Evolutionary conservation across 1,140 invertebrate genomes (phyloP), one percentile per base, ranked within the genome.

Genomic region (Eumaeus atala): DNA sequence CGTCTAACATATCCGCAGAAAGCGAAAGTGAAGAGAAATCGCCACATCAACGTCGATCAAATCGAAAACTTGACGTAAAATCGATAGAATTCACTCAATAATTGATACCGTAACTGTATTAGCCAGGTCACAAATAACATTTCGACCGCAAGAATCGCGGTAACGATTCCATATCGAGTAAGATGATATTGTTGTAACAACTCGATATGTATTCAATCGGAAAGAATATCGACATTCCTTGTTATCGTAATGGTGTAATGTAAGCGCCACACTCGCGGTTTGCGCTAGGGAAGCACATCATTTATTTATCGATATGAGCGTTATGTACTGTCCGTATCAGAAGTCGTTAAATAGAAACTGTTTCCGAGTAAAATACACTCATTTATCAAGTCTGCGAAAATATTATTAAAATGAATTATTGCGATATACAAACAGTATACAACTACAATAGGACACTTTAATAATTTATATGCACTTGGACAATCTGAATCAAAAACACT

Each of bases 201-300:
- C 61, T 74, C 71, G 65, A 66, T 77, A 71, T 66, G 67, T 67
- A 74, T 64, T 67, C 59, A 62, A 67, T 64, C 58, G 74, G 69
- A 75, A 77, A 74, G 62, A 64, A 62, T 75, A 77, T 77, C 72
- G 67, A 73, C 60, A 78, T 76, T 67, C 67, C 65, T 60, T 54
- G 61, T 67, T 72, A 72, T 71, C 47, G 54, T 70, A 65, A 66
- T 70, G 51, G 18, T 44, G 64, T 72, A 77, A 75, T 54, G 66
- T 58, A 66, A 74, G 62, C 72, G 72, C 74, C 72, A 66, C 72
- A 76, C 73, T 71, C 76, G 73, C 53, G 73, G 72, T 79, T 50
- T 49, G 38, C n/a, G 4, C 7, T 66, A 61, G 65, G 54, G 62
- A 56, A 63, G 64, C 59, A 40, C 35, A 7, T 35, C 5, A 37